Evolutionary conservation across 2,797 vertebrate species (phyloP), one percentile per base, ranked within the genome.

Genomic region (Alcedo quadribrachys): DNA sequence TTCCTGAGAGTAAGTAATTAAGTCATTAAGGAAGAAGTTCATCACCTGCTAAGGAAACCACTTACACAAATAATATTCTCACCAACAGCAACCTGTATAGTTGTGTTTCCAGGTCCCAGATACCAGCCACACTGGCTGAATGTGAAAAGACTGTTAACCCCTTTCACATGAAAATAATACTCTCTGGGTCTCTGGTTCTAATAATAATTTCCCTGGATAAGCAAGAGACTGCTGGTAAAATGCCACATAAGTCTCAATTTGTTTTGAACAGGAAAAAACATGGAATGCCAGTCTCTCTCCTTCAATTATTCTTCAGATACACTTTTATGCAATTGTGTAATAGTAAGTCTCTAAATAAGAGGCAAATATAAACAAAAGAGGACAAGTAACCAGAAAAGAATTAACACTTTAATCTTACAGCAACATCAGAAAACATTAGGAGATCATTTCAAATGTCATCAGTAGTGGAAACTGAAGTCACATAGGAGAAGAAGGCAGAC

Each of bases 1-100:
- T 83, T 92, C 76, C 73, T 58, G 20, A 87, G 62, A 91, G 75
- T 74, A 93, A 74, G 46, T 71, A 48, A 87, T 85, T 69, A 89
- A 93, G 89, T 81, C 13, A 83, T 62, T 75, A 92, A 94, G 50
- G 42, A 92, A 81, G 67, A 85, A 76, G 43, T 89, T 89, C 37
- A 85, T 35, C 90, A 55, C 43, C 79, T 94, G 62, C 58, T 92
- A 85, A 37, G 48, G 51, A 89, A 94, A 81, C 76, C 68, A 45
- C 43, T 77, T 68, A 70, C 0, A 84, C 57, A 85, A 89, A 81
- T 12, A 58, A 78, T 55, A 48, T 55, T 68, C 51, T 63, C 67
- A 88, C 35, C 46, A 53, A 45, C n/a, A 92, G 33, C 37, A 85
- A 68, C 45, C 68, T 61, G 22, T 5, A 83, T 17, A 32, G 76